Evolutionary conservation across 2,888 invertebrate species (phyloP).

Genomic region (Sisyra nigra): DNA sequence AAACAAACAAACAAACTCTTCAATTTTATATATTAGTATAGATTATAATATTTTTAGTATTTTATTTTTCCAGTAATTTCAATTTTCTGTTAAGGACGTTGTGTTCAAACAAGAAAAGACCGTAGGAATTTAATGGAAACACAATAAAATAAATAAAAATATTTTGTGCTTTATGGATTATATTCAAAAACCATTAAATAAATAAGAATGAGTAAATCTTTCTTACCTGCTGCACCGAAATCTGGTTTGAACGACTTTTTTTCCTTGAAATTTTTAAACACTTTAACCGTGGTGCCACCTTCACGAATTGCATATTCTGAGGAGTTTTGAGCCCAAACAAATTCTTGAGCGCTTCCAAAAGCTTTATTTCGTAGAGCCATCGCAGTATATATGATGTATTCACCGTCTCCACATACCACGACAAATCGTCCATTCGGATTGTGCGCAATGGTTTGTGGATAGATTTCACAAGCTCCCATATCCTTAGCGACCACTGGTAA

Average conservation of each 20-base stretch:
- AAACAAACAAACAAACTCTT: no score
- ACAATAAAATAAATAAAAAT: neutral
- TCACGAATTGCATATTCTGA: slow-evolving; percentile 85
- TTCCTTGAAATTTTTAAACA: slow-evolving; percentile 98
- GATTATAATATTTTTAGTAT: no score
- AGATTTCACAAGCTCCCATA: slow-evolving; percentile 98
- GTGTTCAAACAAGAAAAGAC: no score
- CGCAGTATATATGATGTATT: slow-evolving; percentile 98
- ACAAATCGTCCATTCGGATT: slow-evolving; percentile 92
- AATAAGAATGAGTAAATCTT: no score
- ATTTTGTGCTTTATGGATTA: neutral
- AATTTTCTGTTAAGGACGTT: no score
- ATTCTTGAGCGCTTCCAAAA: slow-evolving; percentile 95
- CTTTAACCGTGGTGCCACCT: slow-evolving; percentile 74
- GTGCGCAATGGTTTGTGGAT: slow-evolving; percentile 95
- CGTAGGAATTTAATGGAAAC: no score
- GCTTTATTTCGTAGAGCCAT: slow-evolving; percentile 98
- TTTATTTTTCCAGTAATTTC: slow-evolving; percentile 11
- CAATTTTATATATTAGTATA: no score
- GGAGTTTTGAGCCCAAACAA: slow-evolving; percentile 96
- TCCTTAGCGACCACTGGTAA: slow-evolving; percentile 92
- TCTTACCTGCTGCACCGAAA: slow-evolving; percentile 88
- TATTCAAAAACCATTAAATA: no score
- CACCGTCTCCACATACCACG: slow-evolving; percentile 98
- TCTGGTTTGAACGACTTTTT: slow-evolving; percentile 91